Conservation (phyloP, 2,888 invertebrate genomes). For the Agapostemon virescens region DNA sequence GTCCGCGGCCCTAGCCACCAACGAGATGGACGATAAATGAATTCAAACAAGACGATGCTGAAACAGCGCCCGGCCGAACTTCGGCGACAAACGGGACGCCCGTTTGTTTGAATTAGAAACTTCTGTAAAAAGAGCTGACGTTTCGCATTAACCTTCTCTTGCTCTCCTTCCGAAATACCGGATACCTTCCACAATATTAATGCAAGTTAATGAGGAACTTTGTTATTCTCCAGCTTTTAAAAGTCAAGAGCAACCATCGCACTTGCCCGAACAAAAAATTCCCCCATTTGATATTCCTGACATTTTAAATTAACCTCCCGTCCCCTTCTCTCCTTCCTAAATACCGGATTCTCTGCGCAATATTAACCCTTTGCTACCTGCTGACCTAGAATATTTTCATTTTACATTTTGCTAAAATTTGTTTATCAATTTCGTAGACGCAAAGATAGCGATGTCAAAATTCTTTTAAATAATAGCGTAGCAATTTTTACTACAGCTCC, state of each 20-base stretch:
- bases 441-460: too few relatives aligned
- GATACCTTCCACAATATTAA: background rate
- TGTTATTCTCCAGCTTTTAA: background rate
- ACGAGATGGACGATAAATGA: slow-evolving; percentile 2
- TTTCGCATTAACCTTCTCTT: background rate
- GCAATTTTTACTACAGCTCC: too few relatives aligned
- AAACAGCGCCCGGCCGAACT: background rate
- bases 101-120: slow-evolving; percentile 9
- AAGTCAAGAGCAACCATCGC: background rate
- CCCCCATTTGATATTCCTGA: too few relatives aligned
- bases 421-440: too few relatives aligned
- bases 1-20: background rate
- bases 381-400: too few relatives aligned
- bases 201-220: background rate
- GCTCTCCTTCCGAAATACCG: background rate
- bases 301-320: too few relatives aligned
- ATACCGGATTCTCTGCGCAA: too few relatives aligned
- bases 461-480: too few relatives aligned
- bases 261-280: too few relatives aligned
- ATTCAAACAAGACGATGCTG: background rate
- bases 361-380: too few relatives aligned
- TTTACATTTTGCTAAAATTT: too few relatives aligned
- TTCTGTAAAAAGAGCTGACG: background rate
- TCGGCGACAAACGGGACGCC: background rate
- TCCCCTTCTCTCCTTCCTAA: too few relatives aligned